Base-by-base conservation (phyloP, 2,888 invertebrate genomes). In the Conomelus anceps region DNA sequence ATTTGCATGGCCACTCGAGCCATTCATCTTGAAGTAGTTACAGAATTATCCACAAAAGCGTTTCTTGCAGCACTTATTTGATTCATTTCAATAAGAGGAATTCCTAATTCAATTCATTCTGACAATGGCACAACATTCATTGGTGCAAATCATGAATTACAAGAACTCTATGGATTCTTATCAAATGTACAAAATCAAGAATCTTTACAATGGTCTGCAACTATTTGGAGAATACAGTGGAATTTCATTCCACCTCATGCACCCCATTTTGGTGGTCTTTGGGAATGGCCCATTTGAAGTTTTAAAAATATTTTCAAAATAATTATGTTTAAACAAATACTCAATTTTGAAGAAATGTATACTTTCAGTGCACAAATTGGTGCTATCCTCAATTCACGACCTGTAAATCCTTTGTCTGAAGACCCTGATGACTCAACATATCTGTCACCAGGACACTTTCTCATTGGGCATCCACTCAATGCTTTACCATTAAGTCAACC, bases 1-100 rank as follows among this genome's bases (percentile, higher is more conserved):
- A 90, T 92, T 41, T 92, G 92, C 88, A 90, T 92, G 22, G 86
- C 90, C 0, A 92, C 92, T 0, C 90, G 90, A 84, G 91, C 91
- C 0, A 34, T 91, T 3, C 91, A 92, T 41, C 41, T 91, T 1
- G 91, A 91, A 86, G 23, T 91, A 6, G 91, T 90, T 0, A 89
- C 89, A 4, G 90, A 90, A 11, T 85, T 92, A 0, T 88, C 90
- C 3, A 91, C 91, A 0, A 89, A 90, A 1, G 89, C 90, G 0
- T 92, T 92, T 87, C 17, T 91, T 11, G 91, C 90, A 11, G 90
- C 91, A 11, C 89, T 91, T 6, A 88, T 90, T 11, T 88, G 91
- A 11, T 91, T 92, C 24, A 34, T 91, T 0, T 89, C 91, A 11
- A 89, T 91, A 1, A 88, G 91, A 63, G 92, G 92, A 0, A 23